phyloP scores from a whole-genome alignment of 64 coral and sea anemone genomes.

The Hydrozoanthus tunicans region DNA sequence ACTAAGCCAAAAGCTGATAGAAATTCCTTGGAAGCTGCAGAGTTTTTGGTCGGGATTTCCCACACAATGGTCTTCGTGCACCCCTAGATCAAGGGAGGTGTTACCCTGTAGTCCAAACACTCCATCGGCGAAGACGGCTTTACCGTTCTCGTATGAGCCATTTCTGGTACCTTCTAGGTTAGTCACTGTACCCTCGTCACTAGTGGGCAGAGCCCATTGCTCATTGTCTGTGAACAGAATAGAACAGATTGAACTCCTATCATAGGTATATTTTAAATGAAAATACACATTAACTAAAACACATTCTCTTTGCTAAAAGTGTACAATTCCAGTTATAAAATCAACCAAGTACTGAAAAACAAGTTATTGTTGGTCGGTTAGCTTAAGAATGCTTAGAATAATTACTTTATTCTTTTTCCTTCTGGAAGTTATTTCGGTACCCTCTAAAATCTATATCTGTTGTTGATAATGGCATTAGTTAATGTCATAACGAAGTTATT shows the following conservation, averaged over 20 bases:
- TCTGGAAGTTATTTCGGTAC: no score
- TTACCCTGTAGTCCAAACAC: conserved; percentile 18
- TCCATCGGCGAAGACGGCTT: neutral
- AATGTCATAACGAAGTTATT: no score
- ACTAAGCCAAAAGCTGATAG: conserved; percentile 26
- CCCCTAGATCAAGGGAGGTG: conserved; percentile 6
- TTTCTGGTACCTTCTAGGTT: conserved; percentile 5
- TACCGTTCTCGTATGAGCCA: neutral
- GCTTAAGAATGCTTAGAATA: no score
- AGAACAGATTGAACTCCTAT: neutral
- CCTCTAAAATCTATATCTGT: no score
- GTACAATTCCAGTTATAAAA: no score
- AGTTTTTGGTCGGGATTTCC: neutral
- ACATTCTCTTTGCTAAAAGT: no score
- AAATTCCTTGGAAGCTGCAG: neutral
- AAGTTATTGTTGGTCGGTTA: no score
- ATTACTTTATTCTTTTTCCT: no score
- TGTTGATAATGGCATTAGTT: no score
- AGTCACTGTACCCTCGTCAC: neutral
- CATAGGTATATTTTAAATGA: neutral
- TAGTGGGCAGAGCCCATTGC: neutral
- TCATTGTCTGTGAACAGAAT: neutral
- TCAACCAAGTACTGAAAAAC: no score
- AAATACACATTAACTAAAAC: neutral
- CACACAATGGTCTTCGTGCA: neutral